Conservation (phyloP, 1,140 invertebrate species). For the Drosophila sucinea region DNA sequence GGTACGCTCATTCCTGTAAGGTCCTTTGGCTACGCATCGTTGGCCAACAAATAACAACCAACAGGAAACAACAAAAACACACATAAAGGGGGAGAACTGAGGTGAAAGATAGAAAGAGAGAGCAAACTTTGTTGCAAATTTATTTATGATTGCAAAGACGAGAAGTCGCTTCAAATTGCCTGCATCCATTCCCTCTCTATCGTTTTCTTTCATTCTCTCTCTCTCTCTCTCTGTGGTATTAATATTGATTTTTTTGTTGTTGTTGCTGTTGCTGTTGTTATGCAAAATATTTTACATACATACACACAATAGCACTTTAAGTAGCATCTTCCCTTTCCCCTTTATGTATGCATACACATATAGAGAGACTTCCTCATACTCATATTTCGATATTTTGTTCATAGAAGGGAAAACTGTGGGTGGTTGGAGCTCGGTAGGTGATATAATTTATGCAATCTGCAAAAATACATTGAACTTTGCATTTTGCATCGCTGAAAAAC, state of each 20-base stretch:
- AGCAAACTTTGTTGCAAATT: constrained; percentile 46
- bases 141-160: constrained; percentile 12
- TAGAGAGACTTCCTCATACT: constrained; percentile 6
- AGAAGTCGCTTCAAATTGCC: not conserved
- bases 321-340: constrained; percentile 3
- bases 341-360: not conserved
- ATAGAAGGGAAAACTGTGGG: too few species aligned
- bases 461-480: too few species aligned
- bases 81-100: not conserved
- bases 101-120: constrained; percentile 16
- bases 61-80: constrained; percentile 4
- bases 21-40: constrained; percentile 47
- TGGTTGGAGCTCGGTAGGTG: too few species aligned
- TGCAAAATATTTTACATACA: constrained; percentile 10
- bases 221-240: not conserved
- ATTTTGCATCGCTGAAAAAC: too few species aligned
- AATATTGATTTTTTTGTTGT: constrained; percentile 12
- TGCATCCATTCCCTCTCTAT: not conserved
- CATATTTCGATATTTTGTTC: not conserved
- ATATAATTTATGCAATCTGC: too few species aligned
- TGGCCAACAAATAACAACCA: constrained; percentile 36
- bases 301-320: constrained; percentile 4
- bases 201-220: not conserved
- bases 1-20: not conserved
- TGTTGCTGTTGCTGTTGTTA: not conserved